Conservation (phyloP, 2,113 vertebrate genomes). For the Gila orcuttii region DNA sequence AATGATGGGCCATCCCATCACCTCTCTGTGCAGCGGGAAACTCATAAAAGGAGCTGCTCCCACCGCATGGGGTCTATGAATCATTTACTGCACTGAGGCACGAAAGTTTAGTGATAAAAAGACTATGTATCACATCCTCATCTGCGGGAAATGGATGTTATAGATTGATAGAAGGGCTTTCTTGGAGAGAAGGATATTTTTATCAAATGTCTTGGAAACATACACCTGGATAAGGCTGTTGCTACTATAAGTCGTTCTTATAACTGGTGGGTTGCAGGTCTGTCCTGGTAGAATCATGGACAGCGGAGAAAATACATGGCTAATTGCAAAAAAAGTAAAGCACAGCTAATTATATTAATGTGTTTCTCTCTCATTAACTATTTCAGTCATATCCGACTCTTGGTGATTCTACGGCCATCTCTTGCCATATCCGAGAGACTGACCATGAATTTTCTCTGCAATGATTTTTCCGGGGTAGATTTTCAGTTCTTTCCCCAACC, state of each 20-base stretch:
- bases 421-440: no score
- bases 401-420: no score
- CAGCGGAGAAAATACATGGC: neutral
- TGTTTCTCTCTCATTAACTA: neutral
- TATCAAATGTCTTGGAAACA: neutral
- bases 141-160: slow-evolving; percentile 2
- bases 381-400: no score
- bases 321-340: neutral
- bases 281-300: neutral
- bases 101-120: slow-evolving; percentile 12
- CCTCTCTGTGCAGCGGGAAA: neutral
- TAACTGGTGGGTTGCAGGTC: neutral
- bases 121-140: slow-evolving; percentile 9
- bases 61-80: slow-evolving; percentile 16
- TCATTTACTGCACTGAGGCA: slow-evolving; percentile 26
- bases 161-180: slow-evolving; percentile 3
- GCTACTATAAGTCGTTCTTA: neutral
- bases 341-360: neutral
- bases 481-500: no score
- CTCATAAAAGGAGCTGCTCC: neutral
- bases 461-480: no score
- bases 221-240: neutral
- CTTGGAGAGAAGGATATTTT: neutral
- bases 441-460: no score
- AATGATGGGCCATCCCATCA: slow-evolving; percentile 19